Evolutionary conservation across 2,113 vertebrate genomes (phyloP), one percentile per base, ranked within the genome.

Genomic region (Todiramphus saurophagus): DNA sequence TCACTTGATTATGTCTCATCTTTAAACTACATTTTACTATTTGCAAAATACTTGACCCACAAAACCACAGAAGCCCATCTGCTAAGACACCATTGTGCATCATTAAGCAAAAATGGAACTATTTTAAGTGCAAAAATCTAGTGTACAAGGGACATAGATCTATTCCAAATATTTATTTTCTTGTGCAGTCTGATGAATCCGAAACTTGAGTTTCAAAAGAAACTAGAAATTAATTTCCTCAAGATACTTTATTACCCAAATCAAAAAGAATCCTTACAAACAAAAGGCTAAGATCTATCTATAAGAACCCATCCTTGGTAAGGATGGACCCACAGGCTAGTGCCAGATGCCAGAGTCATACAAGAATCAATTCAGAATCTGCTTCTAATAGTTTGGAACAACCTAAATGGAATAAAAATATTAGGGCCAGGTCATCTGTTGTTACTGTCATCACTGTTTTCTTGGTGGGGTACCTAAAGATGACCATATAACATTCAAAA

Each of bases 1-100:
- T 97, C 90, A 95, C 87, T 97, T 97, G 97, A 97, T 96, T 96
- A 76, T 96, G 73, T 19, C 97, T 85, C 93, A 96, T 97, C 93
- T 95, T 95, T 64, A 91, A 93, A 66, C 50, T n/a, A 83, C 75
- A 93, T 73, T 95, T 96, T 94, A 97, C 95, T 93, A 87, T 97
- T 92, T 96, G 68, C 56, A 96, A 94, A 95, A 92, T 82, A 87
- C 93, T 84, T 94, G 91, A 97, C 94, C 87, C 78, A 96, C 89
- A 90, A 96, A 95, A 94, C 35, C 60, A 33, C 8, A 80, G 44
- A 44, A 91, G 51, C 51, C 78, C 91, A 35, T 30, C 80, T 96
- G 83, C 87, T 81, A 9, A 64, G 87, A 75, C 63, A 84, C 27
- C 18, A 85, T 74, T 46, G 73, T 16, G 39, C 58, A 79, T 37